These are phyloP conservation scores for Luscinia megarhynchos DNA, from an alignment of 2,797 vertebrate species.

Conservation along the genomic window DNA sequence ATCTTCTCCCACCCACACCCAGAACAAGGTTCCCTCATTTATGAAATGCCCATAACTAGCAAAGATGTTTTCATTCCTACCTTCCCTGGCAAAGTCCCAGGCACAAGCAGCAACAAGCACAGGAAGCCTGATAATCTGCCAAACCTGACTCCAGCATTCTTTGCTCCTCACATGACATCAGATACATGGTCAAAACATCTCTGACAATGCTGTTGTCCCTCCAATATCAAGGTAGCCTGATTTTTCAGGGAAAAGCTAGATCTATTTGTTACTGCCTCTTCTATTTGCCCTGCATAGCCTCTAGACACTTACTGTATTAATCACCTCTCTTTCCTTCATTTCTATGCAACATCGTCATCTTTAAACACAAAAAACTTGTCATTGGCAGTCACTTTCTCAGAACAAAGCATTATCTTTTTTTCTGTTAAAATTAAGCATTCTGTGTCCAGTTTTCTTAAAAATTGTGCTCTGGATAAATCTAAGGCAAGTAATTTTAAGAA, in stretches of 20 bases:
- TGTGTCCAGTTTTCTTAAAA: not conserved
- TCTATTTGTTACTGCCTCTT: not conserved
- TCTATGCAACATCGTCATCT: not conserved
- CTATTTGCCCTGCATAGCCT: not conserved
- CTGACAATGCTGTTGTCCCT: not conserved
- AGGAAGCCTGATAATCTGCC: not conserved
- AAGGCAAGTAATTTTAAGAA: not conserved
- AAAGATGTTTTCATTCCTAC: conserved; percentile 2
- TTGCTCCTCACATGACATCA: not conserved
- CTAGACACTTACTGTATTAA: not conserved
- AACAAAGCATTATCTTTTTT: not conserved
- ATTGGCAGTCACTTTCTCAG: not conserved
- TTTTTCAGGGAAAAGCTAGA: not conserved
- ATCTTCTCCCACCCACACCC: not conserved
- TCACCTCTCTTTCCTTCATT: not conserved
- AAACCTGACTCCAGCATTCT: not conserved
- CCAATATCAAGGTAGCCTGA: not conserved
- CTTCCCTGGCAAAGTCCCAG: conserved; percentile 20
- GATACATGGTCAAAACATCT: conserved; percentile 25
- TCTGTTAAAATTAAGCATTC: not conserved
- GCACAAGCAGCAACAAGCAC: conserved; percentile 5
- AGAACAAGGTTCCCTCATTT: not conserved
- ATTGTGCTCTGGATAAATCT: not conserved
- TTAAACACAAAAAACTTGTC: not conserved
- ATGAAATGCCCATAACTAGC: not conserved